phyloP scores from a whole-genome alignment of 1,140 invertebrate genomes.

The Drosophila nebulosa region DNA sequence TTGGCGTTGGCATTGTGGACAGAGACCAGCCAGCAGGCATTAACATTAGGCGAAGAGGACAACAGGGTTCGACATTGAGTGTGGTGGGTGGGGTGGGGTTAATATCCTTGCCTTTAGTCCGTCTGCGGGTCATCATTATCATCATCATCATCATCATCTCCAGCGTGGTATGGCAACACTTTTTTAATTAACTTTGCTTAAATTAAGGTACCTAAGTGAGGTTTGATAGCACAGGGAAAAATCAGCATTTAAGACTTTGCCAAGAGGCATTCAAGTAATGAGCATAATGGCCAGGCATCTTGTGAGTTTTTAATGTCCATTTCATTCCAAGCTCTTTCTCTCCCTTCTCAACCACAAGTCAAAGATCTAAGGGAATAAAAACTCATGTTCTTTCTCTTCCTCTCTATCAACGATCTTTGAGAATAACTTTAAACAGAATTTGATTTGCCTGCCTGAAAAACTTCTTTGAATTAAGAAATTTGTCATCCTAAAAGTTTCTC shows the following conservation, averaged over 20 bases:
- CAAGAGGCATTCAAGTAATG: neutral
- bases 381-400: too few relatives aligned
- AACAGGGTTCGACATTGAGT: neutral
- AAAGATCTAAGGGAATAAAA: too few relatives aligned
- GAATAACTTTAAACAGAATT: too few relatives aligned
- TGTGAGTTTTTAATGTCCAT: neutral
- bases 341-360: too few relatives aligned
- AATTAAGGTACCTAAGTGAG: neutral
- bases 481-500: too few relatives aligned
- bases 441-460: too few relatives aligned
- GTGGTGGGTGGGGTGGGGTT: neutral
- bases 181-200: slow-evolving; percentile 47
- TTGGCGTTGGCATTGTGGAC: neutral
- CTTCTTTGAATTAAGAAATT: too few relatives aligned
- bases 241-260: neutral
- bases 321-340: neutral
- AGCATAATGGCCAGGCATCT: slow-evolving; percentile 9
- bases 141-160: neutral
- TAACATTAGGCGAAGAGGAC: neutral
- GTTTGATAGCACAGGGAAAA: neutral
- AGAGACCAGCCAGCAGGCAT: neutral
- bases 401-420: too few relatives aligned
- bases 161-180: slow-evolving; percentile 44
- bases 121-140: neutral
- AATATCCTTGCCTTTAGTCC: neutral